Base-by-base conservation (phyloP, 1,140 invertebrate species). In the Tenebrio molitor region DNA sequence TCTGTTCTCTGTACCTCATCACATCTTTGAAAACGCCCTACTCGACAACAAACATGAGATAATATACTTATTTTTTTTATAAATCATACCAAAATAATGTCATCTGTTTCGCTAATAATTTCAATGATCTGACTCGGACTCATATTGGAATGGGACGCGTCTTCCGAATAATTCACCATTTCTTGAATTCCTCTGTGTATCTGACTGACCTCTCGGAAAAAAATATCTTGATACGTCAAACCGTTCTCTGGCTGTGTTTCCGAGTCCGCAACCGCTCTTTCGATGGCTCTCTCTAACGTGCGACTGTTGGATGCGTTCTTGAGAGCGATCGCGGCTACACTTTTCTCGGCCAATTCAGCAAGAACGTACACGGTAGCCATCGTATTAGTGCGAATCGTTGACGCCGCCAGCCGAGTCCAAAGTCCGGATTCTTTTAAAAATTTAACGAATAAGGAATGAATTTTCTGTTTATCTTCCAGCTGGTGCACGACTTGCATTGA, bases 401-500 rank as follows among this genome's bases (percentile, higher is more conserved):
- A 65, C 17, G 74, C 75, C 25, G 73, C 44, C 14, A 83, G 69
- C 69, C 90, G 88, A 25, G 87, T 86, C 93, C 93, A 95, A 5
- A 97, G 80, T 12, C 88, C 87, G 41, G 89, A 86, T 42, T 89
- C 88, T 79, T 93, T 91, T n/a, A 97, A 83, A 82, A 97, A 97
- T 25, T 88, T 84, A 19, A 92, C 81, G 77, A 89, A 93, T 10
- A 93, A 87, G 58, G 91, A 87, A 44, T 95, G 85, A 1, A 92
- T 93, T 78, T 91, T 89, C 76, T 91, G 90, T 83, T 98, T 97
- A 78, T 96, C 94, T 74, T 91, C 89, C 6, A 98, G 82, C 81
- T 97, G 95, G 74, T 92, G 90, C 0, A 89, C 81, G 69, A 95
- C 91, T 82, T 96, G 92, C 84, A 97, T 88, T 1, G 94, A 92